These are phyloP conservation scores for Spizaetus ornatus DNA, from an alignment of 2,113 vertebrate genomes.

Conservation along the genomic window DNA sequence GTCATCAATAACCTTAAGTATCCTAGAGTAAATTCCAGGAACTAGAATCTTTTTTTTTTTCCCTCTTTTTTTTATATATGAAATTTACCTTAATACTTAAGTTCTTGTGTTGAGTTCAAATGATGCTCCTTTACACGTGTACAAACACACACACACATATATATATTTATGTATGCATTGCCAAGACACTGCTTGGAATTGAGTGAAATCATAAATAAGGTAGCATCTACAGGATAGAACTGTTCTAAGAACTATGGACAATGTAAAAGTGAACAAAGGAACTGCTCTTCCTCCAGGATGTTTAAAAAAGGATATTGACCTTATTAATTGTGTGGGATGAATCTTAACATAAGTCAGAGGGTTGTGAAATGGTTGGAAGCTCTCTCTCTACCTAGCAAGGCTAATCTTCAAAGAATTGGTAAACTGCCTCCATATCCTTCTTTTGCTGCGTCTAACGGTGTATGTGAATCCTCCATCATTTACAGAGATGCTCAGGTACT, in stretches of 20 bases:
- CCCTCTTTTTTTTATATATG: no score
- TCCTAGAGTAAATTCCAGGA: neutral
- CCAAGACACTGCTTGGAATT: neutral
- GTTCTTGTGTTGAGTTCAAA: neutral
- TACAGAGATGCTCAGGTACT: neutral
- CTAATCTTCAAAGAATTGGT: neutral
- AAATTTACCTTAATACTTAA: neutral
- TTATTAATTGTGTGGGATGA: neutral
- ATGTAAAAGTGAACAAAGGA: neutral
- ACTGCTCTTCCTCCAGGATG: neutral
- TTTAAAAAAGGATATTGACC: neutral
- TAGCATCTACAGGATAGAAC: neutral
- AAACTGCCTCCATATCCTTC: neutral
- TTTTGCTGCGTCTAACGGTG: neutral
- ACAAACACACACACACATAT: fast-evolving
- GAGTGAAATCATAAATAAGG: neutral
- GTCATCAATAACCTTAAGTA: neutral
- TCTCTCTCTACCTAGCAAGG: neutral
- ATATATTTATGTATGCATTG: neutral
- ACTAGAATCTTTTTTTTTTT: neutral
- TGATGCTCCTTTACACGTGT: neutral
- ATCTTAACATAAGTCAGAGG: neutral
- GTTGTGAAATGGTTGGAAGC: neutral
- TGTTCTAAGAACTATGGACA: neutral
- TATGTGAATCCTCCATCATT: neutral